A percentile compares a stretch with the other conserved stretches of the same genome.
phyloP scores from a whole-genome alignment of 1,140 invertebrate species.

The Cyrtorhinus lividipennis region DNA sequence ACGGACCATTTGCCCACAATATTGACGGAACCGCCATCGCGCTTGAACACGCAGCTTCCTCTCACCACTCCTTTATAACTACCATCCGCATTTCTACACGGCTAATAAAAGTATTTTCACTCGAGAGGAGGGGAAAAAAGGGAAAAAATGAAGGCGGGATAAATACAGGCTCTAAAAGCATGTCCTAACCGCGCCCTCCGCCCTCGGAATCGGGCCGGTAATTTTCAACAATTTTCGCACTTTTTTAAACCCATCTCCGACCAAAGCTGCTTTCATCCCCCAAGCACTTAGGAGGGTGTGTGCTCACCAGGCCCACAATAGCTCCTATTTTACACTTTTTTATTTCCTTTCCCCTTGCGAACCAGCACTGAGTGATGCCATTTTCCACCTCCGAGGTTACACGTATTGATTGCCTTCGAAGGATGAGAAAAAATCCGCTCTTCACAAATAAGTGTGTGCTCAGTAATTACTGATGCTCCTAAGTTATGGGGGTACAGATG shows the following conservation, averaged over 20 bases:
- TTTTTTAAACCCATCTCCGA: constrained; percentile 4
- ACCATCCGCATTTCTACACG: background rate
- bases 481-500: too few species aligned
- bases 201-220: background rate
- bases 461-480: too few species aligned
- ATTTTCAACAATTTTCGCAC: constrained; percentile 8
- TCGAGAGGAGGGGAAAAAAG: background rate
- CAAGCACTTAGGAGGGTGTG: constrained; percentile 7
- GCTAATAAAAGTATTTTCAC: constrained; percentile 4
- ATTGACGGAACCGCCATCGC: background rate
- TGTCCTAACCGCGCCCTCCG: background rate
- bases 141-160: background rate
- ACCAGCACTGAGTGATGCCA: background rate
- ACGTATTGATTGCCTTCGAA: background rate
- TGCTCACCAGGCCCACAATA: constrained; percentile 4
- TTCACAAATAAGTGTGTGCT: too few species aligned
- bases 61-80: background rate
- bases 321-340: constrained; percentile 1
- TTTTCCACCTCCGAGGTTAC: constrained; percentile 7
- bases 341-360: background rate
- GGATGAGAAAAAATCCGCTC: background rate
- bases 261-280: background rate
- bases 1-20: background rate
- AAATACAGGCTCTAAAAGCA: constrained; percentile 6
- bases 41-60: background rate